These are phyloP conservation scores for Trochalopteron elliotii DNA, from an alignment of 2,113 vertebrate species.

Conservation along the genomic window DNA sequence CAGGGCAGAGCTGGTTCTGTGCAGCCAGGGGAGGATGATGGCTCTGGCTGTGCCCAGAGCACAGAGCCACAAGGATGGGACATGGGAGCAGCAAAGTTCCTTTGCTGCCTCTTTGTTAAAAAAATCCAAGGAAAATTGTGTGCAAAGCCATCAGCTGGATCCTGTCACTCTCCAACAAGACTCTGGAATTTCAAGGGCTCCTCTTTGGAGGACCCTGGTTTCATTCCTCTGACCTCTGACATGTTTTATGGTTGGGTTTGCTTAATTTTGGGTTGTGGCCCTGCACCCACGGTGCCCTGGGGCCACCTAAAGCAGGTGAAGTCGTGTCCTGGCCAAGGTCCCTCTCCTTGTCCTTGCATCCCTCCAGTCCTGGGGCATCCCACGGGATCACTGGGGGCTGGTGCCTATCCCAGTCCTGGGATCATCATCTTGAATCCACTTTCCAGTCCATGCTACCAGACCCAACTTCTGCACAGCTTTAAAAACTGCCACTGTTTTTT, in stretches of 20 bases:
- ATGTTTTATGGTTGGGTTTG: neutral
- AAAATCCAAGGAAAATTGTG: neutral
- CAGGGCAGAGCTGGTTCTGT: neutral
- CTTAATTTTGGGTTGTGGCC: neutral
- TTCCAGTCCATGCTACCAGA: neutral
- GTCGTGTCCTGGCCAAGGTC: neutral
- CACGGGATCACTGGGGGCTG: rapidly evolving
- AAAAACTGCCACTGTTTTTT: rapidly evolving
- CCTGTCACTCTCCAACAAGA: neutral
- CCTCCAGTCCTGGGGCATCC: neutral
- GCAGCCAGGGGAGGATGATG: neutral
- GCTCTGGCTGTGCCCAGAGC: neutral
- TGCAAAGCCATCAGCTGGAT: neutral
- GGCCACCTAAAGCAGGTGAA: neutral
- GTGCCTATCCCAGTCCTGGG: neutral
- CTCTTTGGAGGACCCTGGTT: neutral
- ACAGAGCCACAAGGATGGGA: neutral
- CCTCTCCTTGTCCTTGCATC: neutral
- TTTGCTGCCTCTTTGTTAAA: neutral
- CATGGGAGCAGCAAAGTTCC: neutral
- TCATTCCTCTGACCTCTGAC: neutral
- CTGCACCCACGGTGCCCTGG: neutral
- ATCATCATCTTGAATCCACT: neutral
- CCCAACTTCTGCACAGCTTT: neutral
- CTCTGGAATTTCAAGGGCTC: neutral